Evolutionary conservation across 2,797 vertebrate genomes (phyloP).

Genomic region (Scarus forsteni): DNA sequence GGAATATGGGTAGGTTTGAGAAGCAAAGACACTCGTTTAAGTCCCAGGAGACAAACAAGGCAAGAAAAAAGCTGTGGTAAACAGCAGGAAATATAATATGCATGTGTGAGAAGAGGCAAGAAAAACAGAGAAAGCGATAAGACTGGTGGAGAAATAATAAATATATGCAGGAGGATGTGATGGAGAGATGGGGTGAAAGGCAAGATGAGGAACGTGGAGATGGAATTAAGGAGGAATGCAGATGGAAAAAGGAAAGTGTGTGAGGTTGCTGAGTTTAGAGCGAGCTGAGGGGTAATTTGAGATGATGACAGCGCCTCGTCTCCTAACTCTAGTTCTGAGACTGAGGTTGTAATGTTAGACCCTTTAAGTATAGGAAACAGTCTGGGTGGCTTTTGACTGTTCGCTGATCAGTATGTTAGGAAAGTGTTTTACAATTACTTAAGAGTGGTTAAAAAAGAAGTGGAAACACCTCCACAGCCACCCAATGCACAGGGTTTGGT

Average conservation of each 20-base stretch:
- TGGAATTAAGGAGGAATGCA: constrained; percentile 42
- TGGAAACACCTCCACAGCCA: too few relatives aligned
- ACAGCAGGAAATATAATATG: constrained; percentile 30
- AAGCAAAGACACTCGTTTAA: background rate
- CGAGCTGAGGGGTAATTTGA: constrained; percentile 50
- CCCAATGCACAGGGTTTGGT: too few relatives aligned
- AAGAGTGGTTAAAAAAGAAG: too few relatives aligned
- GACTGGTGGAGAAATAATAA: background rate
- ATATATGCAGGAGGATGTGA: constrained; percentile 6
- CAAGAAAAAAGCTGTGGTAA: background rate
- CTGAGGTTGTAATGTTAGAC: constrained; percentile 27
- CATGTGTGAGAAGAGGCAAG: constrained; percentile 1
- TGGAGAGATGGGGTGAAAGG: constrained; percentile 6
- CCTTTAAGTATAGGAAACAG: constrained; percentile 7
- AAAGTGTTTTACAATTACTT: too few relatives aligned
- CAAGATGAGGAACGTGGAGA: constrained; percentile 12
- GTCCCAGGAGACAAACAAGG: constrained; percentile 5
- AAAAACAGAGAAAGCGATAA: constrained; percentile 27
- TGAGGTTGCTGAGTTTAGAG: constrained; percentile 13
- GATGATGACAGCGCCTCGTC: constrained; percentile 53
- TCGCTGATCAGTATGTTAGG: background rate
- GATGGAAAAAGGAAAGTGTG: constrained; percentile 56
- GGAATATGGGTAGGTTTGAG: background rate
- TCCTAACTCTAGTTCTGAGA: constrained; percentile 29
- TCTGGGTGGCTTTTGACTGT: background rate